Evolutionary conservation across 2,113 vertebrate genomes (phyloP).

Genomic region (Oreochromis tanganicae): DNA sequence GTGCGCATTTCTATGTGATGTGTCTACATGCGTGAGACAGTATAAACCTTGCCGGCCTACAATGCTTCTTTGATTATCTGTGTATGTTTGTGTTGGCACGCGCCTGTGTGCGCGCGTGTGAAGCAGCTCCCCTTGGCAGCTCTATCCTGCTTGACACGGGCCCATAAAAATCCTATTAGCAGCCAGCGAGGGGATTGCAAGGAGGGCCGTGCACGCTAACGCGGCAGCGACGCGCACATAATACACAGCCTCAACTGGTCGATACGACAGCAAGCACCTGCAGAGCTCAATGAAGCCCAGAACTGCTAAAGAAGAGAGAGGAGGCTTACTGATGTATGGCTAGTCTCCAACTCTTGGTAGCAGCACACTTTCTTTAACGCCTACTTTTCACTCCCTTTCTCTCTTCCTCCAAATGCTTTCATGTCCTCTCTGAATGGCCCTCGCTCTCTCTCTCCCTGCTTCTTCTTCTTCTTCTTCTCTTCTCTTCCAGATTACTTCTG

Average conservation of each 20-base stretch:
- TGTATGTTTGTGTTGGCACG: constrained; percentile 8
- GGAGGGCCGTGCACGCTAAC: constrained; percentile 19
- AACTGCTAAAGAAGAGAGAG: constrained; percentile 26
- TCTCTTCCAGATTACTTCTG: constrained; percentile 74
- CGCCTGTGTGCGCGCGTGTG: constrained; percentile 1
- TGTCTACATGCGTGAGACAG: constrained; percentile 11
- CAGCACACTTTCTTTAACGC: constrained; percentile 6
- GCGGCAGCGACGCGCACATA: constrained; percentile 8
- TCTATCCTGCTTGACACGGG: constrained; percentile 58
- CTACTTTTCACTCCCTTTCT: constrained; percentile 52
- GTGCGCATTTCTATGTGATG: neutral
- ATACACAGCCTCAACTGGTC: constrained; percentile 23
- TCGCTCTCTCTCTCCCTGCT: constrained; percentile 53
- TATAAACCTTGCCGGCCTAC: neutral
- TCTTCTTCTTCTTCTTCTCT: constrained; percentile 61
- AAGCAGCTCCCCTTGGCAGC: constrained; percentile 36
- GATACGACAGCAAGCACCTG: constrained; percentile 41
- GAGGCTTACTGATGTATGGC: constrained; percentile 44
- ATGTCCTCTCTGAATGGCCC: constrained; percentile 60
- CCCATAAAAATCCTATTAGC: constrained; percentile 73
- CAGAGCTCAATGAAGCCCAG: constrained; percentile 15
- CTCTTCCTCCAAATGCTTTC: constrained; percentile 72
- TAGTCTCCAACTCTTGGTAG: constrained; percentile 22
- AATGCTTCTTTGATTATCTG: constrained; percentile 10
- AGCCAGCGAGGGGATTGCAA: constrained; percentile 46